phyloP scores from a whole-genome alignment of 2,797 vertebrate species.

The Alouatta caraya region DNA sequence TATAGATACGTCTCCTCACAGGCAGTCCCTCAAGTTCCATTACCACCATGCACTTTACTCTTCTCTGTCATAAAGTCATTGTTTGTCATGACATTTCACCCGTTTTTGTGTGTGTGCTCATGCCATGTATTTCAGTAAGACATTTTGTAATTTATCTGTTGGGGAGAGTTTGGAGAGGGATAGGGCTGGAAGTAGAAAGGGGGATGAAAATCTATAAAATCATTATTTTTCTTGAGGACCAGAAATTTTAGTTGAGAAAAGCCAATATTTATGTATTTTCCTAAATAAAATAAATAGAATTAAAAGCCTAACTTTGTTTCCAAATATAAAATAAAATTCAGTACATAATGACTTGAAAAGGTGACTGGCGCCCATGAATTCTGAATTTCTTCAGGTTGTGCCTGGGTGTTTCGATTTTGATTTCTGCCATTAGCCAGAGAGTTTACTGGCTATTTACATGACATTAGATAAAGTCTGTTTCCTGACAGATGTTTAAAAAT shows the following conservation, averaged over 20 bases:
- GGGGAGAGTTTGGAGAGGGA: not conserved
- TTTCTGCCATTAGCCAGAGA: constrained; percentile 10
- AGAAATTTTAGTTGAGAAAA: constrained; percentile 5
- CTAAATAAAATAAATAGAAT: constrained; percentile 14
- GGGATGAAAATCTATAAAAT: not conserved
- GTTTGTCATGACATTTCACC: constrained; percentile 67
- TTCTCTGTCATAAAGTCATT: constrained; percentile 51
- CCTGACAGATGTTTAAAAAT: constrained; percentile 23
- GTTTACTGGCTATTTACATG: not conserved
- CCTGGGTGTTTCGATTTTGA: not conserved
- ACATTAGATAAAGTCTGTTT: constrained; percentile 1
- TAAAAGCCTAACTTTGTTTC: not conserved
- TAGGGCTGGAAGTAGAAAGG: not conserved
- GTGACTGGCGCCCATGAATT: not conserved
- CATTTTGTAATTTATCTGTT: constrained; percentile 17
- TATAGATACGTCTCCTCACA: constrained; percentile 64
- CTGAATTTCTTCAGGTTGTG: not conserved
- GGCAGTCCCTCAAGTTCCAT: constrained; percentile 31
- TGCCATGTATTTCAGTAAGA: not conserved
- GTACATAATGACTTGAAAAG: not conserved
- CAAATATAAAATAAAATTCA: not conserved
- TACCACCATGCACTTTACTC: constrained; percentile 46
- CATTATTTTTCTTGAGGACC: not conserved
- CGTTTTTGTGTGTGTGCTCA: constrained; percentile 45
- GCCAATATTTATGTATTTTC: not conserved